Conservation (phyloP, 2,888 invertebrate genomes). For the Drosophila birchii region DNA sequence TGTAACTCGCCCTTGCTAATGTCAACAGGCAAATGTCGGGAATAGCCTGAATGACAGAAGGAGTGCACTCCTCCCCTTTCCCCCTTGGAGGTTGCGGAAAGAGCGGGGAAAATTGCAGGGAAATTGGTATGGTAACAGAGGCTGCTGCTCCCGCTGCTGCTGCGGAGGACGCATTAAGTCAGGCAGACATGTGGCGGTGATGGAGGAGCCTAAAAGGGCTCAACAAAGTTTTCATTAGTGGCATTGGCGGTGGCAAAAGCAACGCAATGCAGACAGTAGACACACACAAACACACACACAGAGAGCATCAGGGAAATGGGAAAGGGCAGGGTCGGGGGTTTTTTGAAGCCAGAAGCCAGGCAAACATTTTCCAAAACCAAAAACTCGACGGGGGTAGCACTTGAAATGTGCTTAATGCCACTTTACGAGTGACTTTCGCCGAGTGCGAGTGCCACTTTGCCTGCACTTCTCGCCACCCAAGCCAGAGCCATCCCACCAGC, state of each 20-base stretch:
- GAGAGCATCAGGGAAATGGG: constrained; percentile 11
- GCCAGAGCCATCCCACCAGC: neutral
- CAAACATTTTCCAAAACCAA: constrained; percentile 68
- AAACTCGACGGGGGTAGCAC: constrained; percentile 62
- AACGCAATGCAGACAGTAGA: constrained; percentile 41
- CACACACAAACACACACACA: constrained; percentile 11
- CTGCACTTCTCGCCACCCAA: constrained; percentile 53
- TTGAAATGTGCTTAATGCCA: constrained; percentile 80
- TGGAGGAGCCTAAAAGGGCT: constrained; percentile 69
- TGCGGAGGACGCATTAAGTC: constrained; percentile 59
- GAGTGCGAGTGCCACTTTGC: constrained; percentile 77
- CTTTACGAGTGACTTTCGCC: constrained; percentile 80
- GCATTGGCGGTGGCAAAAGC: constrained; percentile 60
- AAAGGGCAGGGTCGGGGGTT: neutral
- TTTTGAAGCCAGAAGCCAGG: constrained; percentile 45
- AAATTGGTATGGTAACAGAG: constrained; percentile 7
- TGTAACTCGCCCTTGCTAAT: constrained; percentile 61
- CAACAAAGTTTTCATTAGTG: constrained; percentile 77
- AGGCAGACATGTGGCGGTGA: constrained; percentile 46
- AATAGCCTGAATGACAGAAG: constrained; percentile 52
- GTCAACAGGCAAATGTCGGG: constrained; percentile 43
- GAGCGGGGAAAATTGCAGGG: neutral
- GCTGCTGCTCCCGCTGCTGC: constrained; percentile 31
- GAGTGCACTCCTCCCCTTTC: constrained; percentile 58
- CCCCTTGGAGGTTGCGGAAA: constrained; percentile 19